Evolutionary conservation across 1,140 invertebrate genomes (phyloP).

Genomic region (Spodoptera litura): DNA sequence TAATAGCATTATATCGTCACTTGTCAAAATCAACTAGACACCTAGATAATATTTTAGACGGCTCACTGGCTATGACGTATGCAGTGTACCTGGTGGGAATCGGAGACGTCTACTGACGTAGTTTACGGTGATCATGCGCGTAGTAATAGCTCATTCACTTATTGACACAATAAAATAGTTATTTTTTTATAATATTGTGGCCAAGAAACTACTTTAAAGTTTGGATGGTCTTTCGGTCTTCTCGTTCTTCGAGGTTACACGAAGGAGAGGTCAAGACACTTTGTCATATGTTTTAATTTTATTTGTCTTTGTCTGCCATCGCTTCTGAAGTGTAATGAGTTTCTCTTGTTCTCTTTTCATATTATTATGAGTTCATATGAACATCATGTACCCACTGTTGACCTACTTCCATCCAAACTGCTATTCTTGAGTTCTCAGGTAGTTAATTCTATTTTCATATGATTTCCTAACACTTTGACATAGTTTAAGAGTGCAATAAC

Average conservation of each 20-base stretch:
- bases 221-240: no score
- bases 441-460: slow-evolving; percentile 61
- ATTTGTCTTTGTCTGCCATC: no score
- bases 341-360: slow-evolving; percentile 7
- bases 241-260: no score
- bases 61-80: neutral
- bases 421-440: slow-evolving; percentile 57
- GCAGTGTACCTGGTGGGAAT: slow-evolving; percentile 3
- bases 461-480: slow-evolving; percentile 61
- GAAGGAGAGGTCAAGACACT: no score
- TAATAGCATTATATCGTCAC: slow-evolving; percentile 46
- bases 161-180: neutral
- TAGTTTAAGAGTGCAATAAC: slow-evolving; percentile 46
- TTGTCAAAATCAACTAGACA: slow-evolving; percentile 42
- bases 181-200: no score
- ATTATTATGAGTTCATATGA: slow-evolving; percentile 11
- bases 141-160: neutral
- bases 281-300: no score
- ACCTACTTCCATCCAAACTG: slow-evolving; percentile 51
- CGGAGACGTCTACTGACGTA: slow-evolving; percentile 4
- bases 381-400: slow-evolving; percentile 43
- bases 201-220: no score
- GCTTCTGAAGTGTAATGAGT: neutral
- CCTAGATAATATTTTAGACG: slow-evolving; percentile 27
- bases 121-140: neutral